A percentile compares a stretch with the other conserved stretches of the same genome.
These are phyloP conservation scores for Chiroxiphia lanceolata DNA, from an alignment of 2,797 vertebrate genomes.

Conservation along the genomic window DNA sequence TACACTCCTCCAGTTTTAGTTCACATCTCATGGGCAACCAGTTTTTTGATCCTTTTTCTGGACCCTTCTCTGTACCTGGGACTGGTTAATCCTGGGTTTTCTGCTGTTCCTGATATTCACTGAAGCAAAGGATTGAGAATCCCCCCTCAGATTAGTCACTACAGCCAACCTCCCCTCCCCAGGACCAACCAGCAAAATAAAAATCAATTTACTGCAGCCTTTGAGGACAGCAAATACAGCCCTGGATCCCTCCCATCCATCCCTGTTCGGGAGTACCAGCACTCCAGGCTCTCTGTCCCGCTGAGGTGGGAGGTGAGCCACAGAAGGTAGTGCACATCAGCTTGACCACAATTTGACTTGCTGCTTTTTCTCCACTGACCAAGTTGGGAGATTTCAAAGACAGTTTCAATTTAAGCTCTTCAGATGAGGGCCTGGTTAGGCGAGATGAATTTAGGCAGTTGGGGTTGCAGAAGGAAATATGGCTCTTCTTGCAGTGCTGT, in stretches of 20 bases:
- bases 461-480: background rate
- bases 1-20: background rate
- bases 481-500: background rate
- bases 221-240: background rate
- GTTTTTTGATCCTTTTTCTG: background rate
- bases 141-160: background rate
- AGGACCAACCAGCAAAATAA: background rate
- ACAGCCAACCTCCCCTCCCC: background rate
- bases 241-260: background rate
- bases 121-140: background rate
- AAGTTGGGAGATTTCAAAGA: background rate
- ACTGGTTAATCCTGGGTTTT: background rate
- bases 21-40: background rate
- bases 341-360: background rate
- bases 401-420: background rate
- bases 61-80: background rate
- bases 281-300: accelerated
- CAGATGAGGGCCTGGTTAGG: background rate
- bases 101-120: background rate
- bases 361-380: background rate
- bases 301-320: background rate
- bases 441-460: background rate
- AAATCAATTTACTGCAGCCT: background rate
- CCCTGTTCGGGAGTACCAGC: background rate
- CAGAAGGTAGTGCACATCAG: background rate